Conservation (phyloP, 2,888 invertebrate species). For the Oxyteleia sp. region DNA sequence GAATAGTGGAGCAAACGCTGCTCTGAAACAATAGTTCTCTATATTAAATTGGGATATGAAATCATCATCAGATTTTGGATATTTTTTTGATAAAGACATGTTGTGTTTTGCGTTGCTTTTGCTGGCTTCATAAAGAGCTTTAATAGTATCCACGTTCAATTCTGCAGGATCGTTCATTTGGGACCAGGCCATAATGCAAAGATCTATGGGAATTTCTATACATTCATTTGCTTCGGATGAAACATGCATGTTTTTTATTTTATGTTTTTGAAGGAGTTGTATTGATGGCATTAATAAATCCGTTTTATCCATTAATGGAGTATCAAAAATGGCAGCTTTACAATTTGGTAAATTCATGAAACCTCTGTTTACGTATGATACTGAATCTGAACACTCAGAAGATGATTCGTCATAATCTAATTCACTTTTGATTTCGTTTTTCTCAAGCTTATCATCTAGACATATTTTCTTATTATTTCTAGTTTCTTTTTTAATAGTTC, state of each 20-base stretch:
- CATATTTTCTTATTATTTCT: too few species aligned
- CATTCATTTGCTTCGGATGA: conserved; percentile 57
- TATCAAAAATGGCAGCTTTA: conserved; percentile 82
- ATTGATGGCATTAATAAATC: conserved; percentile 78
- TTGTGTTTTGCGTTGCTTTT: conserved; percentile 81
- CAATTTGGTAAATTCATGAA: conserved; percentile 79
- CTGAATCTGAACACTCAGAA: conserved; percentile 53
- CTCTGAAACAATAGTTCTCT: conserved; percentile 83
- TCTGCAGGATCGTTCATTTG: conserved; percentile 82
- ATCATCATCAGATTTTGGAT: conserved; percentile 70
- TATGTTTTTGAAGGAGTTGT: conserved; percentile 48
- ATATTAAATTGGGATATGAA: conserved; percentile 82
- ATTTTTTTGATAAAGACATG: neutral
- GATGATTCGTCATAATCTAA: conserved; percentile 60
- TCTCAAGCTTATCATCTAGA: conserved; percentile 7
- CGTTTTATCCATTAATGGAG: conserved; percentile 81
- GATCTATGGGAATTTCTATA: conserved; percentile 80
- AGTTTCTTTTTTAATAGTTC: conserved; percentile 38
- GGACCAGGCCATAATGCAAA: conserved; percentile 85
- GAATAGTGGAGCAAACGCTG: conserved; percentile 82
- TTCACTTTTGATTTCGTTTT: conserved; percentile 1
- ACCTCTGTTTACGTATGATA: conserved; percentile 60
- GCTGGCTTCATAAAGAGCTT: conserved; percentile 81
- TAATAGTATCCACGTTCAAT: conserved; percentile 82
- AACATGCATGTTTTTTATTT: neutral